phyloP scores from a whole-genome alignment of 2,888 invertebrate species.

The Globia sparganii region DNA sequence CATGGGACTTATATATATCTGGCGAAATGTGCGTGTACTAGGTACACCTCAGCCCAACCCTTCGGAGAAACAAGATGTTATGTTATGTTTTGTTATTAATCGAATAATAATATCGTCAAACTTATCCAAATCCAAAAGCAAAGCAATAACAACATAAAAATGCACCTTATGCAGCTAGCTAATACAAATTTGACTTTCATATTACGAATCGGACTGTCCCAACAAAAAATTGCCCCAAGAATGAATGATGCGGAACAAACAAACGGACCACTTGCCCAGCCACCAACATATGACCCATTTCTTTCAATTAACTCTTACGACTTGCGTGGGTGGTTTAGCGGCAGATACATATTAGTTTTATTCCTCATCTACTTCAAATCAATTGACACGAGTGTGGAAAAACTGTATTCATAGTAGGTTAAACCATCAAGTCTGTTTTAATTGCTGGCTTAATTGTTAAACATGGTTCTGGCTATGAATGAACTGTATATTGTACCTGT shows the following conservation, averaged over 20 bases:
- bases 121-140: not conserved
- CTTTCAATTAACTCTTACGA: slow-evolving; percentile 66
- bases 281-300: slow-evolving; percentile 65
- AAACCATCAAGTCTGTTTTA: slow-evolving; percentile 7
- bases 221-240: slow-evolving; percentile 28
- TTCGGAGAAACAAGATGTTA: too few species aligned
- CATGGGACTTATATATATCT: too few species aligned
- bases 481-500: not conserved
- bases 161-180: slow-evolving; percentile 22
- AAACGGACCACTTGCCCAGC: slow-evolving; percentile 34
- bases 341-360: slow-evolving; percentile 64
- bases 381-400: slow-evolving; percentile 53
- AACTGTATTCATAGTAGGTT: slow-evolving; percentile 34
- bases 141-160: not conserved
- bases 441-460: slow-evolving; percentile 15
- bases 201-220: slow-evolving; percentile 14
- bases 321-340: slow-evolving; percentile 61
- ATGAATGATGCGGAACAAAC: slow-evolving; percentile 59
- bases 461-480: not conserved
- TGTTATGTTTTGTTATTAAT: too few species aligned
- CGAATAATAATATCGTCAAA: not conserved
- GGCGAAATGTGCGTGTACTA: too few species aligned
- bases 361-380: slow-evolving; percentile 61
- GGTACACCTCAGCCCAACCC: too few species aligned
- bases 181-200: slow-evolving; percentile 30